Evolutionary conservation across 2,113 vertebrate genomes (phyloP), one percentile per base, ranked within the genome.

Genomic region (Ceyx melanurus): DNA sequence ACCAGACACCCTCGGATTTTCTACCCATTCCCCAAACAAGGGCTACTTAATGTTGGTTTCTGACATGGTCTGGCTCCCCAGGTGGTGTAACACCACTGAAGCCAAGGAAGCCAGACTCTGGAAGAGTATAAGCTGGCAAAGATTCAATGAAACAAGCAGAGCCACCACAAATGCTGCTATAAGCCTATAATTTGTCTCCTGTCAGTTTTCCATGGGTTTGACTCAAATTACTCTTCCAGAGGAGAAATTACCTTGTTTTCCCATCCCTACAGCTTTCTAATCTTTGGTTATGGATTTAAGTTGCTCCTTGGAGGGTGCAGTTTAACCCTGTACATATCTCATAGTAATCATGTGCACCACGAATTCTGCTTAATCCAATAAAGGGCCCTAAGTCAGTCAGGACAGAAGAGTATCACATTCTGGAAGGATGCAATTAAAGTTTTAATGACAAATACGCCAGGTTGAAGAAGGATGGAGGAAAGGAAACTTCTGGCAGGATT

Each of bases 361-460:
- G 89, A 84, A 70, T 84, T 83, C 70, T 88, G 17, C 26, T 92
- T 82, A 70, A 80, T 70, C 25, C 58, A 85, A 43, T 23, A 77
- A 79, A 48, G 13, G 5, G 6, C 6, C 40, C 35, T 50, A 67
- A 76, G 42, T 58, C 26, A 58, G n/a, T 4, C 25, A 5, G 25
- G 5, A 70, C 51, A 88, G 65, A 66, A 51, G 25, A 53, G 8
- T 14, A 65, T 64, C 2, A 1, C 15, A 29, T 25, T 29, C 25
- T 35, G 35, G 81, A 92, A 86, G 31, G 62, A 42, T 61, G 8
- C 15, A 89, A 26, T 86, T 92, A 81, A 83, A 78, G 20, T 18
- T 72, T 82, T 87, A 70, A 66, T 70, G 48, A 61, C 15, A 82
- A 93, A 60, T 53, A 40, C 4, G 35, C 12, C 33, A 66, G 5